Evolutionary conservation across 64 coral and sea anemone genomes (phyloP).

Genomic region (Montipora sp.): DNA sequence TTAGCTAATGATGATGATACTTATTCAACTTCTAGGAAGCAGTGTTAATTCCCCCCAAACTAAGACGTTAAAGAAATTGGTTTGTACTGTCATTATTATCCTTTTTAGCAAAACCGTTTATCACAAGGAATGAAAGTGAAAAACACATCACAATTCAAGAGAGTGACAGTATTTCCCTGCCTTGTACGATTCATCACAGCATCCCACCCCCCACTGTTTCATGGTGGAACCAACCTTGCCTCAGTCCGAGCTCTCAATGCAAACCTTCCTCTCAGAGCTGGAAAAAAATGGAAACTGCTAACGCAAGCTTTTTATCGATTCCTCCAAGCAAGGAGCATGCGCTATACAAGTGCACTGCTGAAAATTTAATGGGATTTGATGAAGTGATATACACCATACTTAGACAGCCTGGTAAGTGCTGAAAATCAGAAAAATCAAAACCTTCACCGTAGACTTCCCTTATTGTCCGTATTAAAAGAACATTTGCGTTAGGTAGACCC

Average conservation of each 20-base stretch:
- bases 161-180: not conserved
- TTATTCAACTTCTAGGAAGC: too few species aligned
- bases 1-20: too few species aligned
- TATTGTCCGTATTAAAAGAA: too few species aligned
- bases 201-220: slow-evolving; percentile 19
- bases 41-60: too few species aligned
- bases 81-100: not conserved
- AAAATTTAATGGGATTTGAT: slow-evolving; percentile 29
- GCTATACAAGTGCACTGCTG: slow-evolving; percentile 58
- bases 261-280: not conserved
- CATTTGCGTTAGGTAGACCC: too few species aligned
- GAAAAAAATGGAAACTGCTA: slow-evolving; percentile 9
- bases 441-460: too few species aligned
- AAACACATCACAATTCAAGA: slow-evolving; percentile 6
- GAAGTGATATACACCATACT: slow-evolving; percentile 11
- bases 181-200: slow-evolving; percentile 1
- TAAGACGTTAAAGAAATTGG: too few species aligned
- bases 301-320: slow-evolving; percentile 2
- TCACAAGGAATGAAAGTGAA: not conserved
- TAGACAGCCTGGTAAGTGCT: slow-evolving; percentile 24
- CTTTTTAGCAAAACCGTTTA: slow-evolving; percentile 32
- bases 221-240: slow-evolving; percentile 29
- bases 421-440: not conserved
- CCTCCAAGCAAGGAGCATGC: slow-evolving; percentile 20
- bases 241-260: not conserved